Conservation (phyloP, 2,113 vertebrate species). For the Hippocampus mohnikei region DNA sequence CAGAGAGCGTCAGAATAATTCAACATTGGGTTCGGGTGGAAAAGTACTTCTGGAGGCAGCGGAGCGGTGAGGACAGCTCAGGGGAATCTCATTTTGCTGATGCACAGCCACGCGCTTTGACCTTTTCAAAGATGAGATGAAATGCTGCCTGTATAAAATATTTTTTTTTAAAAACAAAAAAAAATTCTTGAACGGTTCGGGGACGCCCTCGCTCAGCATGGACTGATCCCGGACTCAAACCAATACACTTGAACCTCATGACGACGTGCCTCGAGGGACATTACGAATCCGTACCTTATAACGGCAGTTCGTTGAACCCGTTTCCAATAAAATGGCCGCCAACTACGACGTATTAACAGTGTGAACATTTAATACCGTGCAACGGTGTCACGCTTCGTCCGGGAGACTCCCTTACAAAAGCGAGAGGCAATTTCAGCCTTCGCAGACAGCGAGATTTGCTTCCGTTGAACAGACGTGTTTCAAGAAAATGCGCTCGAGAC, state of each 20-base stretch:
- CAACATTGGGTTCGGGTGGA: conserved; percentile 54
- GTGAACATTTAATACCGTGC: no score
- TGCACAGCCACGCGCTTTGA: not conserved
- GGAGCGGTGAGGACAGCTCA: conserved; percentile 38
- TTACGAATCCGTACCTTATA: no score
- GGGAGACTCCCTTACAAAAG: no score
- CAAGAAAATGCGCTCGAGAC: no score
- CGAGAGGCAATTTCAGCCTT: no score
- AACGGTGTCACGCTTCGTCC: no score
- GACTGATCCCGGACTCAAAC: not conserved
- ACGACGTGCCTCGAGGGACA: no score
- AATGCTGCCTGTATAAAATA: not conserved
- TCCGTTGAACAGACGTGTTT: no score
- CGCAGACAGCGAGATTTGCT: no score
- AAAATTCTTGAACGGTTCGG: not conserved
- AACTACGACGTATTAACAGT: no score
- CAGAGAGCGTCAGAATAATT: conserved; percentile 52
- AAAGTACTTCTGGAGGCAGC: conserved; percentile 46
- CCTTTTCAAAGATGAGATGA: conserved; percentile 3
- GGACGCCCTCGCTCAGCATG: not conserved
- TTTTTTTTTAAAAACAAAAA: not conserved
- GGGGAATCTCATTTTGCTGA: conserved; percentile 38
- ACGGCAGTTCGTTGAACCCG: no score
- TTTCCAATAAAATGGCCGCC: no score
- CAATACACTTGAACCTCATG: not conserved